Evolutionary conservation across 2,113 vertebrate genomes (phyloP).

Genomic region (Rana temporaria): DNA sequence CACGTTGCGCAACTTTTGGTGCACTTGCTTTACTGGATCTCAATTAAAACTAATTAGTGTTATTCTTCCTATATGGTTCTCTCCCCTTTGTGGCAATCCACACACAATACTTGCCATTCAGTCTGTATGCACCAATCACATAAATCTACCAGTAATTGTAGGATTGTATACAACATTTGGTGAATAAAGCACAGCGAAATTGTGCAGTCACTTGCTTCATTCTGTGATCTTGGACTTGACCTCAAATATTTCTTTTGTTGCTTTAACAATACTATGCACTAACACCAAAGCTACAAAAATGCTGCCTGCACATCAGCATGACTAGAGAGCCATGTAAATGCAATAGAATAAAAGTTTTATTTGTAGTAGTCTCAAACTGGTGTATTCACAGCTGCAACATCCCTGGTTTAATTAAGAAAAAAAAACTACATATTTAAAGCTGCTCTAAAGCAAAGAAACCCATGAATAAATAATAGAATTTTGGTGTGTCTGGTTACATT

Average conservation of each 20-base stretch:
- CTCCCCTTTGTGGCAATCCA: not conserved
- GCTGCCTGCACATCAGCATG: not conserved
- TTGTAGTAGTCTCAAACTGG: constrained; percentile 45
- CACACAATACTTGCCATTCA: not conserved
- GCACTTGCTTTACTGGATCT: too few relatives aligned
- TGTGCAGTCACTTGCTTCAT: too few relatives aligned
- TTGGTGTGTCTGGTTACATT: constrained; percentile 21
- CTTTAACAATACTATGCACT: too few relatives aligned
- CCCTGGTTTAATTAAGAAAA: constrained; percentile 34
- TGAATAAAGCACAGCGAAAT: too few relatives aligned
- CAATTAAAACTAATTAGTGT: too few relatives aligned
- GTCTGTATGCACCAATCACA: too few relatives aligned
- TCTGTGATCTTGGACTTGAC: too few relatives aligned
- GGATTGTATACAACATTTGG: too few relatives aligned
- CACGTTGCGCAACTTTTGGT: too few relatives aligned
- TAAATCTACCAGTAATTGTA: too few relatives aligned
- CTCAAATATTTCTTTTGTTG: too few relatives aligned
- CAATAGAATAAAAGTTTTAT: constrained; percentile 18
- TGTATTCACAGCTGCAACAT: constrained; percentile 50
- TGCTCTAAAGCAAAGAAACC: constrained; percentile 13
- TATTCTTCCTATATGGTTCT: not conserved
- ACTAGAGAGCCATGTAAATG: constrained; percentile 25
- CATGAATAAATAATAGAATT: constrained; percentile 46
- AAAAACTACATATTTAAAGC: constrained; percentile 21
- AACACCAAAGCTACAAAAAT: constrained; percentile 14